These are phyloP conservation scores for Pristionchus japonicus DNA, from an alignment of 2,888 invertebrate species.

Conservation along the genomic window DNA sequence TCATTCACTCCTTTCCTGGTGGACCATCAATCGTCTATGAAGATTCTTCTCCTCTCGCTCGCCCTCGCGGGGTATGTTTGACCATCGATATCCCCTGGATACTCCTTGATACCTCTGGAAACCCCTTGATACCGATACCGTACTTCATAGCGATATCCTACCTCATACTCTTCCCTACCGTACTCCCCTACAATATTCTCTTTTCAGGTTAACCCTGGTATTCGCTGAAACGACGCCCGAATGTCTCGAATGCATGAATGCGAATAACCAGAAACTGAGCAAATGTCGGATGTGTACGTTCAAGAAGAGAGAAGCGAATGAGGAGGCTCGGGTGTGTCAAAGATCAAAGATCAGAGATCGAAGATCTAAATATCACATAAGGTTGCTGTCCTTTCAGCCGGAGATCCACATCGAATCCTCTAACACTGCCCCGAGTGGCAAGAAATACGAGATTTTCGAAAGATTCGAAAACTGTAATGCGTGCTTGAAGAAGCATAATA, in stretches of 20 bases:
- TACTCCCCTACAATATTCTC: not conserved
- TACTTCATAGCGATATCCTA: not conserved
- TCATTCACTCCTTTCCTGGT: not conserved
- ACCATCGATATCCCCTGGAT: not conserved
- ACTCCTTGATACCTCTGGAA: not conserved
- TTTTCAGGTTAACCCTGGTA: not conserved
- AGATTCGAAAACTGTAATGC: no score
- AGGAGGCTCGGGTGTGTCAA: not conserved
- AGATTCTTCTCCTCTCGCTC: not conserved
- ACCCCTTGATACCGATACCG: not conserved
- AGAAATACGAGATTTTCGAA: no score
- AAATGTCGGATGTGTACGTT: not conserved
- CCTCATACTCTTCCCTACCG: not conserved
- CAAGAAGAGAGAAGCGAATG: not conserved
- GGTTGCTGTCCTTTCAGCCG: not conserved
- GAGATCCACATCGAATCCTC: not conserved
- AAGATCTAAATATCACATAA: no score
- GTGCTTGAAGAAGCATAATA: no score
- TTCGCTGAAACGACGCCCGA: not conserved
- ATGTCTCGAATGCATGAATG: not conserved
- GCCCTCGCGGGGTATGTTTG: not conserved
- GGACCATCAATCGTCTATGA: not conserved
- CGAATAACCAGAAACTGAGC: not conserved
- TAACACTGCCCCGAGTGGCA: no score
- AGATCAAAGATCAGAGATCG: not conserved